Conservation (phyloP, 2,797 vertebrate genomes). For the Vespertilio murinus region DNA sequence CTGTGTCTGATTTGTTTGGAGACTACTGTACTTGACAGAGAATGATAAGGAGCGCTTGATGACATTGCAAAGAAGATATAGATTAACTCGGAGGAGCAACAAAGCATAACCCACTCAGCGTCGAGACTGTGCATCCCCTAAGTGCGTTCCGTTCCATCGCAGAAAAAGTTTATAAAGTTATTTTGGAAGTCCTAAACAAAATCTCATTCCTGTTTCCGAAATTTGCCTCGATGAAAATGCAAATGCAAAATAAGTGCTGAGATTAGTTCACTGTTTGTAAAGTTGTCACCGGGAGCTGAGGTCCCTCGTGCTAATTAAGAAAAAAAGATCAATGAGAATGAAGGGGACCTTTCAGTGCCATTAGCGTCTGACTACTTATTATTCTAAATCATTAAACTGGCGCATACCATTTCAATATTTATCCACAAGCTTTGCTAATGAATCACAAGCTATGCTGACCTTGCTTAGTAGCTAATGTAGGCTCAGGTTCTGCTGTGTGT, state of each 20-base stretch:
- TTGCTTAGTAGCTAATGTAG: not conserved
- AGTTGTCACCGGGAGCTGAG: not conserved
- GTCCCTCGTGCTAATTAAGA: slow-evolving; percentile 30
- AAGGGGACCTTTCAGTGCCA: not conserved
- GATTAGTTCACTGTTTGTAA: slow-evolving; percentile 32
- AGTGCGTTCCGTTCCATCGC: slow-evolving; percentile 33
- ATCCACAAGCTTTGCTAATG: not conserved
- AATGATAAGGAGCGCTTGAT: slow-evolving; percentile 68
- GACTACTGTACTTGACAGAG: slow-evolving; percentile 74
- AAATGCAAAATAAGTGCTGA: not conserved
- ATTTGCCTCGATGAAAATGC: not conserved
- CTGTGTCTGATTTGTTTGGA: slow-evolving; percentile 76
- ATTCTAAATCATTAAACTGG: slow-evolving; percentile 34
- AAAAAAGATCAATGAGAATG: not conserved
- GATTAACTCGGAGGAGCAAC: slow-evolving; percentile 53
- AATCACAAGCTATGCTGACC: not conserved
- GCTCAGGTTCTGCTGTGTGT: not conserved
- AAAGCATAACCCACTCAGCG: slow-evolving; percentile 67
- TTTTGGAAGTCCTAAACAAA: not conserved
- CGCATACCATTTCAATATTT: not conserved
- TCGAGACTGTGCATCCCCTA: slow-evolving; percentile 53
- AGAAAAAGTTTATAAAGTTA: slow-evolving; percentile 48
- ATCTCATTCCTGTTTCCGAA: not conserved
- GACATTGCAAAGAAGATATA: slow-evolving; percentile 62
- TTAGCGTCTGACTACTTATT: slow-evolving; percentile 1